These are phyloP conservation scores for Smutsia gigantea DNA, from an alignment of 2,797 vertebrate genomes.

Conservation along the genomic window DNA sequence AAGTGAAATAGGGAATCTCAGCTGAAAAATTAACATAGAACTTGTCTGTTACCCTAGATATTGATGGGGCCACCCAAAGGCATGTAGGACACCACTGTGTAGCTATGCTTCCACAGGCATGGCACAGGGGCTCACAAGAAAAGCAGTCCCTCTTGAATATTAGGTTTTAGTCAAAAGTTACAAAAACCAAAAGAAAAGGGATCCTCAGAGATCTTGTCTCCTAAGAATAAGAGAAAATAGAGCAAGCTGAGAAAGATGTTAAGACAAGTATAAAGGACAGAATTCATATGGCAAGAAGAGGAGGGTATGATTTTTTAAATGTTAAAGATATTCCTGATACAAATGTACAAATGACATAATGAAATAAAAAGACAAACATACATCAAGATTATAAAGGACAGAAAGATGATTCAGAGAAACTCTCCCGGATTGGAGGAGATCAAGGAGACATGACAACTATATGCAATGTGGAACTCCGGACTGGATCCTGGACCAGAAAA, in stretches of 20 bases:
- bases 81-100: background rate
- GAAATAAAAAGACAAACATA: background rate
- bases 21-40: background rate
- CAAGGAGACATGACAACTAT: background rate
- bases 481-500: background rate
- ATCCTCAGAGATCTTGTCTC: background rate
- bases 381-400: background rate
- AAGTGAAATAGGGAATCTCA: background rate
- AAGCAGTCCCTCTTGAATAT: background rate
- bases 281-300: background rate
- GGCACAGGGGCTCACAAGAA: background rate
- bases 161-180: background rate
- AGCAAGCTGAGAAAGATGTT: background rate
- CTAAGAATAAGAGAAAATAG: background rate
- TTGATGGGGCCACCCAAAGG: background rate
- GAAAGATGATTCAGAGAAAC: background rate
- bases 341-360: background rate
- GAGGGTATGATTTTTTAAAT: background rate
- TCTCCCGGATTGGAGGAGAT: background rate
- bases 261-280: background rate
- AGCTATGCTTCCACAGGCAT: background rate
- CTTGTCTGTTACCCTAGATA: background rate
- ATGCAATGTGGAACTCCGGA: background rate
- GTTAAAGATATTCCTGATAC: background rate
- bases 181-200: background rate